These are phyloP conservation scores for Hirtodrosophila alboralis DNA, from an alignment of 2,888 invertebrate genomes.

Conservation along the genomic window DNA sequence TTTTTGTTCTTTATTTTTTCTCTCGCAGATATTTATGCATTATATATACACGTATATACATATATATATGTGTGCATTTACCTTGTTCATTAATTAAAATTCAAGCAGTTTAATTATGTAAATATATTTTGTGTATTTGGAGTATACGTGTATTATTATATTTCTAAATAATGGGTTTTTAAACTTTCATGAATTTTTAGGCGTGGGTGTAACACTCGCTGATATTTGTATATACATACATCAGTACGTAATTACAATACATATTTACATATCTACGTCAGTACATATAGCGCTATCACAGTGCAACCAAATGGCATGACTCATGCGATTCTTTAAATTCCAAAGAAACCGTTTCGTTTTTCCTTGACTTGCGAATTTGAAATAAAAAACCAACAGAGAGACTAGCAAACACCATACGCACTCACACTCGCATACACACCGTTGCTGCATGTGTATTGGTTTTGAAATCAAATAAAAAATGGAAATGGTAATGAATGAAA, in stretches of 20 bases:
- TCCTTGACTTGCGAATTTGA: slow-evolving; percentile 46
- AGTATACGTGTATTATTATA: too few species aligned
- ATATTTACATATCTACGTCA: slow-evolving; percentile 7
- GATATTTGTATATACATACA: neutral
- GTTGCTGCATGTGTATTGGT: slow-evolving; percentile 27
- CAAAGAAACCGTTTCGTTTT: slow-evolving; percentile 45
- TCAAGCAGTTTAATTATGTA: too few species aligned
- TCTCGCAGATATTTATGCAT: slow-evolving; percentile 11
- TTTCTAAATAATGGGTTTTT: too few species aligned
- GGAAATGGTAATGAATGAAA: slow-evolving; percentile 54
- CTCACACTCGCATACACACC: slow-evolving; percentile 7
- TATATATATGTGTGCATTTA: slow-evolving; percentile 3
- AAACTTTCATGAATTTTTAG: slow-evolving; percentile 20
- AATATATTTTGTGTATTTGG: too few species aligned
- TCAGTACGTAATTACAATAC: too few species aligned
- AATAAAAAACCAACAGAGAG: slow-evolving; percentile 38
- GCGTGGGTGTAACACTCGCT: slow-evolving; percentile 8
- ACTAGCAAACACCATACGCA: slow-evolving; percentile 25
- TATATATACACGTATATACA: neutral
- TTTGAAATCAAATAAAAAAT: slow-evolving; percentile 29
- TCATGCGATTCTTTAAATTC: slow-evolving; percentile 66
- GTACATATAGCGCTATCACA: slow-evolving; percentile 1
- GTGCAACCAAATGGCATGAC: slow-evolving; percentile 52
- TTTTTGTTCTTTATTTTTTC: slow-evolving; percentile 52
- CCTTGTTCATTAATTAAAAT: slow-evolving; percentile 54